These are phyloP conservation scores for Orientallactaga sibirica DNA, from an alignment of 2,797 vertebrate genomes.

Conservation along the genomic window DNA sequence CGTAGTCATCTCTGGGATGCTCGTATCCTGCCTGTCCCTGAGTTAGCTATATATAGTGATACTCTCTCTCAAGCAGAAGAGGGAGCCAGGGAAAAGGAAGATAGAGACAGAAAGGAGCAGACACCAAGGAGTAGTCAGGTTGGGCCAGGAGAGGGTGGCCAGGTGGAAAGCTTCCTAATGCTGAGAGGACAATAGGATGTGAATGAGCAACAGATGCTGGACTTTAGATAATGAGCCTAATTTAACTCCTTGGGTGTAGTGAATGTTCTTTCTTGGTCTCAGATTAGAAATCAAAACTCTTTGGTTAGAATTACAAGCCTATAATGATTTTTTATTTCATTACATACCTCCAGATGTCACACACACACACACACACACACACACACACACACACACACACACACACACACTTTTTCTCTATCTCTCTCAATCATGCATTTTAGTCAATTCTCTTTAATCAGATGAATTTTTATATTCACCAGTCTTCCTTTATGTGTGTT, in stretches of 20 bases:
- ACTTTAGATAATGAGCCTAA: not conserved
- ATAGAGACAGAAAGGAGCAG: not conserved
- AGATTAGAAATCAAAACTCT: not conserved
- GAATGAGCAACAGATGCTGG: not conserved
- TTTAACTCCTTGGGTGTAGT: not conserved
- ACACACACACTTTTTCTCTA: not conserved
- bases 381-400: not conserved
- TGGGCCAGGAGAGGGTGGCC: not conserved
- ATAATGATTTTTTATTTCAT: not conserved
- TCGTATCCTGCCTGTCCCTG: not conserved
- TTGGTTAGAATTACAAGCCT: not conserved
- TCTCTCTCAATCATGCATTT: not conserved
- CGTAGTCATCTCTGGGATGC: not conserved
- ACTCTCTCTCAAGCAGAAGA: not conserved
- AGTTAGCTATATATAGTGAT: not conserved
- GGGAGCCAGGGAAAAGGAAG: not conserved
- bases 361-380: not conserved
- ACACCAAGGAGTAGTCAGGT: not conserved
- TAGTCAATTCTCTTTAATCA: not conserved
- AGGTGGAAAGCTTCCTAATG: not conserved
- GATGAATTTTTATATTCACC: not conserved
- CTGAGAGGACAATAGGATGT: not conserved
- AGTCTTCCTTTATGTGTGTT: slow-evolving; percentile 9
- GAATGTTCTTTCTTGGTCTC: not conserved
- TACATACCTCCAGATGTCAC: not conserved